Evolutionary conservation across 2,113 vertebrate species (phyloP).

Genomic region (Odobenus rosmarus): DNA sequence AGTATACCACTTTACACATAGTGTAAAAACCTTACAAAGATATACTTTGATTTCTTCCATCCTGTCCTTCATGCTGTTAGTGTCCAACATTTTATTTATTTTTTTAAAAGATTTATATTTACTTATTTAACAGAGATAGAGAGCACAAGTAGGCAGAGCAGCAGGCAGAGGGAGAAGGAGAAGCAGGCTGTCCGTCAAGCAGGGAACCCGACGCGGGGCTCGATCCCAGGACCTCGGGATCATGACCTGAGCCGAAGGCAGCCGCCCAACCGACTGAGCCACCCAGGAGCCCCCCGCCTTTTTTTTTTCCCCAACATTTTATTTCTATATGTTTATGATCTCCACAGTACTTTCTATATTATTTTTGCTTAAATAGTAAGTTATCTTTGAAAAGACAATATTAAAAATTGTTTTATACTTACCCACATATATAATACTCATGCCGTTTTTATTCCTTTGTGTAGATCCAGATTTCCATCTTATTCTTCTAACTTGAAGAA

Average conservation of each 20-base stretch:
- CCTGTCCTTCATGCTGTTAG: neutral
- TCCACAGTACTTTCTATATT: neutral
- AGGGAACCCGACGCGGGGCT: too few species aligned
- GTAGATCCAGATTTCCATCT: neutral
- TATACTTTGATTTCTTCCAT: neutral
- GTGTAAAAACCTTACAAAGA: neutral
- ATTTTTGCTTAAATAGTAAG: neutral
- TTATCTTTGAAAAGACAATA: conserved; percentile 9
- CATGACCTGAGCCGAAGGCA: too few species aligned
- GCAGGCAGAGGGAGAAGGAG: too few species aligned
- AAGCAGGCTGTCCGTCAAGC: too few species aligned
- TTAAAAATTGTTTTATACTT: neutral
- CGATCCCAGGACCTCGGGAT: too few species aligned
- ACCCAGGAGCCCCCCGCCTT: too few species aligned
- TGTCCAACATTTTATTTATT: neutral
- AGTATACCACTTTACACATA: neutral
- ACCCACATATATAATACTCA: neutral
- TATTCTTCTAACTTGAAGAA: neutral
- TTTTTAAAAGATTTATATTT: too few species aligned
- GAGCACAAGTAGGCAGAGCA: too few species aligned
- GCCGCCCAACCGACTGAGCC: too few species aligned
- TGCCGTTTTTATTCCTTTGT: neutral
- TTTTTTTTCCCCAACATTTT: neutral
- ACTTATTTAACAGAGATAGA: too few species aligned
- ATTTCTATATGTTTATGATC: neutral